phyloP scores from a whole-genome alignment of 1,140 invertebrate genomes.

The Steinernema feltiae region DNA sequence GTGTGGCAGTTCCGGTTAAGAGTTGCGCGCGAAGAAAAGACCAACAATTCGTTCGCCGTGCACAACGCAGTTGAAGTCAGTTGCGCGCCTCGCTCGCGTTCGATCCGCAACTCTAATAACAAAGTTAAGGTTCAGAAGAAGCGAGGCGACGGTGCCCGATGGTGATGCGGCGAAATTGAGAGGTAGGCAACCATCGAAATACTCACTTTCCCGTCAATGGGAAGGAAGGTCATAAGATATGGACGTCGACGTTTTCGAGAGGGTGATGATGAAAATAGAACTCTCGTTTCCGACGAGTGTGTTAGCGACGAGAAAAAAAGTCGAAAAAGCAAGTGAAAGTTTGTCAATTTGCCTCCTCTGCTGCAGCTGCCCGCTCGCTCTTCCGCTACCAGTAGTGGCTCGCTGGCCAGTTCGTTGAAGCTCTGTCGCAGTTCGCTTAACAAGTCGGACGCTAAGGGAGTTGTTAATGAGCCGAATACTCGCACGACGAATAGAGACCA shows the following conservation, averaged over 20 bases:
- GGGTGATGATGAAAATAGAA: neutral
- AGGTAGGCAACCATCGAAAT: too few species aligned
- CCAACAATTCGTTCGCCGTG: neutral
- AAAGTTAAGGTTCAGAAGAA: neutral
- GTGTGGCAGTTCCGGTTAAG: slow-evolving; percentile 1
- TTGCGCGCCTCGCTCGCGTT: neutral
- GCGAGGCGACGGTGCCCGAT: too few species aligned
- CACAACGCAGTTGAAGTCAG: neutral
- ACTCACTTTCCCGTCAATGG: neutral
- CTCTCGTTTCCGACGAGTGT: neutral
- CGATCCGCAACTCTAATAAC: too few species aligned
- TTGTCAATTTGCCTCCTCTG: slow-evolving; percentile 5
- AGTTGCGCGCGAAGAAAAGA: neutral
- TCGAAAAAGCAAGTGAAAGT: slow-evolving; percentile 6
- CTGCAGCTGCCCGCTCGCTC: slow-evolving; percentile 9
- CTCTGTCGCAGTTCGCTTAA: slow-evolving; percentile 1
- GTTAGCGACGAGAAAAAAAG: neutral
- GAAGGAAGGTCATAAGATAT: slow-evolving; percentile 2
- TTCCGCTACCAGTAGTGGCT: too few species aligned
- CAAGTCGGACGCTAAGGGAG: neutral
- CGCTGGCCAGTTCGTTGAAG: neutral
- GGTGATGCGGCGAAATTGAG: neutral
- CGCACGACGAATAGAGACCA: neutral
- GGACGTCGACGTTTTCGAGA: neutral
- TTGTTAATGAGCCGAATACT: slow-evolving; percentile 7